Base-by-base conservation (phyloP, 1,140 invertebrate genomes). In the Drosophila trapezifrons region DNA sequence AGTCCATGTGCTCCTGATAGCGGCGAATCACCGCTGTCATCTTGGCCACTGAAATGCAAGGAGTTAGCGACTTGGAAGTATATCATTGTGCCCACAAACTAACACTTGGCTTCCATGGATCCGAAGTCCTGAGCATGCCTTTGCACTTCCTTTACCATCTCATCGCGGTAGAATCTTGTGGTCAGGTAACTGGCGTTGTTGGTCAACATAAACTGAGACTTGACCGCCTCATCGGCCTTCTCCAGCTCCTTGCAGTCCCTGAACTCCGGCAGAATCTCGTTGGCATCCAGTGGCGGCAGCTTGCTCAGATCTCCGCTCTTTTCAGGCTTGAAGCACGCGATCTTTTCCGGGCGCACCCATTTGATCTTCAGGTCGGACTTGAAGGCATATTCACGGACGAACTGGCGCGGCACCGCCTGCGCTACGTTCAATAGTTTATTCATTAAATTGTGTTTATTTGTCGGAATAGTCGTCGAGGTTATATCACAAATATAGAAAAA, bases 291-390 rank as follows among this genome's bases (percentile, higher is more conserved):
- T 5, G 92, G 51, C 3, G 93, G 73, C 38, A 93, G 49, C 37
- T 93, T 66, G 43, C 90, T 86, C 7, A 93, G 77, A 90, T 95
- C 95, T 7, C 95, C 95, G 60, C 93, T 94, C 81, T 94, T 94
- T 70, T 92, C 89, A 2, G 94, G 93, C 63, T 93, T 91, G 46
- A 87, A 91, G 60, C 92, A 93, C 0, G 93, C 81, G 54, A 94
- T 92, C 90, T 94, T 94, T 65, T 93, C 92, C 3, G 95, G 95
- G 32, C 93, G 91, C 12, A 93, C 90, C 95, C 95, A 95, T 93
- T 94, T 94, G 32, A 95, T 94, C 87, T 94, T 94, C 54, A 94
- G 90, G 70, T 94, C 93, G n/a, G 93, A 93, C 80, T 94, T 94
- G 60, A 93, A 93, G 0, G 92, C 92, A 71, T 93, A 94, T 78